A percentile compares a stretch with the other conserved stretches of the same genome.
Evolutionary conservation across 2,797 vertebrate genomes (phyloP).

Genomic region (Balearica regulorum): DNA sequence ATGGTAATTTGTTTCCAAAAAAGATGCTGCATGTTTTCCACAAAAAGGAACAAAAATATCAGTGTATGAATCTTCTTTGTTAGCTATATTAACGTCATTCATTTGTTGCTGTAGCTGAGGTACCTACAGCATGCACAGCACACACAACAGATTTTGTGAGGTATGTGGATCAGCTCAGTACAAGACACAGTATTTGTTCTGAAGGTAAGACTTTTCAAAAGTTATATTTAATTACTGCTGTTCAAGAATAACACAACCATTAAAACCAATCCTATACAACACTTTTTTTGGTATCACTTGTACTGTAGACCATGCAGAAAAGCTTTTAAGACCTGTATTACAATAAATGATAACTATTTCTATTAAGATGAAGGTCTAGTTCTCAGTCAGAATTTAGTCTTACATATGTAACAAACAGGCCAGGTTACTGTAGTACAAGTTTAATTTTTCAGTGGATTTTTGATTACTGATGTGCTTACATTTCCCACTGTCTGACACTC

Average conservation of each 20-base stretch:
- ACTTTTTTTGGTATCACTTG: neutral
- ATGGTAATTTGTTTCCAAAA: neutral
- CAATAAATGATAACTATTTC: neutral
- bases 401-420: neutral
- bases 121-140: neutral
- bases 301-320: neutral
- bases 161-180: neutral
- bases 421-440: neutral
- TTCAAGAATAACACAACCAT: neutral
- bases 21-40: neutral
- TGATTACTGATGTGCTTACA: rapidly evolving
- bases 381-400: neutral
- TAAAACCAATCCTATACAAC: neutral
- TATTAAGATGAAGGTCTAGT: neutral
- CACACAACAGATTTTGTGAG: neutral
- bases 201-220: neutral
- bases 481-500: neutral
- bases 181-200: neutral
- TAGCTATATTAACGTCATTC: rapidly evolving
- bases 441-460: neutral
- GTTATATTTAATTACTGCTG: neutral
- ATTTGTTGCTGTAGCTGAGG: neutral
- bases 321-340: neutral
- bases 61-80: rapidly evolving
- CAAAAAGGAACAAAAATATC: neutral